Conservation (phyloP, 2,113 vertebrate species). For the Chaenocephalus aceratus region DNA sequence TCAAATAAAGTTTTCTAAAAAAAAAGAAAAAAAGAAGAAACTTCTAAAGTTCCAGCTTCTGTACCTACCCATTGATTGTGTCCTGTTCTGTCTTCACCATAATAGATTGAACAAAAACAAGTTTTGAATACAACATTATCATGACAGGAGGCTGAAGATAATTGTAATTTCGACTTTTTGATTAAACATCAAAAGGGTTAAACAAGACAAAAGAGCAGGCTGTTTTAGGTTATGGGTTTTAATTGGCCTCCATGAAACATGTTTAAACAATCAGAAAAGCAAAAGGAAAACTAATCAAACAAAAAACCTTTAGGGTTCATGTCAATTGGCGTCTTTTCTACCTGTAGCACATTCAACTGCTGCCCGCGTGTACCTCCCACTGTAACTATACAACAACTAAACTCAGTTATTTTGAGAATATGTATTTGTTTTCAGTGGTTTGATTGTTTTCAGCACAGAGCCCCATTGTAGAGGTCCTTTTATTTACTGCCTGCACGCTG, state of each 20-base stretch:
- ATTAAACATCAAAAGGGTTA: background rate
- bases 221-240: conserved; percentile 63
- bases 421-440: conserved; percentile 5
- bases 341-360: conserved; percentile 19
- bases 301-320: conserved; percentile 14
- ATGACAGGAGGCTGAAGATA: background rate
- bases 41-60: background rate
- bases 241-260: conserved; percentile 69
- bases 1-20: too few species aligned
- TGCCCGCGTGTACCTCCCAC: conserved; percentile 1
- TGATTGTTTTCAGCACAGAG: conserved; percentile 12
- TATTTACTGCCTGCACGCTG: conserved; percentile 2
- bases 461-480: background rate
- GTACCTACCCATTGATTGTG: background rate
- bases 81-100: background rate
- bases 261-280: conserved; percentile 71
- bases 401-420: background rate
- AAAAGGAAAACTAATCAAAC: conserved; percentile 35
- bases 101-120: background rate
- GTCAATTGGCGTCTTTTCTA: conserved; percentile 31
- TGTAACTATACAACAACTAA: conserved; percentile 11
- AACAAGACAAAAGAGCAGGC: conserved; percentile 29
- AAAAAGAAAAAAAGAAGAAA: too few species aligned
- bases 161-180: background rate
- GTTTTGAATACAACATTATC: background rate